Evolutionary conservation across 1,140 invertebrate species (phyloP).

Genomic region (Drosophila fuyamai): DNA sequence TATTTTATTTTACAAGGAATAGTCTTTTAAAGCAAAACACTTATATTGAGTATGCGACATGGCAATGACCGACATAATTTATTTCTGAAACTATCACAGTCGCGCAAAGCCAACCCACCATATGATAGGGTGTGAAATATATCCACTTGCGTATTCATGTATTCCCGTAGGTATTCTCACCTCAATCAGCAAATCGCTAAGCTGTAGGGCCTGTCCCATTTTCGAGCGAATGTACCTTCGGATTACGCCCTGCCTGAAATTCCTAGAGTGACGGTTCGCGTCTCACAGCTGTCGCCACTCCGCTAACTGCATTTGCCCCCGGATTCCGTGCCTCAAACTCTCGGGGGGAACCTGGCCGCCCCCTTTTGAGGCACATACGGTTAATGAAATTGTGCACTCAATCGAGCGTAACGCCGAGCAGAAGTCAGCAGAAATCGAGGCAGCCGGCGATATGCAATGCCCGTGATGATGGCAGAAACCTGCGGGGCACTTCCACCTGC

Average conservation of each 20-base stretch:
- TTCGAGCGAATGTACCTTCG: not conserved
- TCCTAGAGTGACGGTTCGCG: conserved; percentile 16
- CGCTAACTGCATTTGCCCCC: conserved; percentile 31
- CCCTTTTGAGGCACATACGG: conserved; percentile 62
- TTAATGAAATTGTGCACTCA: conserved; percentile 85
- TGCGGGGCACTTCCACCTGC: conserved; percentile 9
- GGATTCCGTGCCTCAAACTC: conserved; percentile 4
- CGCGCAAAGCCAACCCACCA: too few species aligned
- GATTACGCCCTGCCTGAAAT: not conserved
- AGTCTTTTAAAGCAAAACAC: too few species aligned
- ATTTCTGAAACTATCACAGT: too few species aligned
- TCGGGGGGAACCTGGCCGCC: conserved; percentile 16
- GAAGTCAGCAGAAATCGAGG: conserved; percentile 84
- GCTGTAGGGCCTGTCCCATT: not conserved
- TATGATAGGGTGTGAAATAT: too few species aligned
- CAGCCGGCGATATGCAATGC: conserved; percentile 29
- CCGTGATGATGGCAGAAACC: too few species aligned
- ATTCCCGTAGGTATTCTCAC: not conserved
- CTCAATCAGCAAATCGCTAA: not conserved
- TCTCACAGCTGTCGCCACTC: conserved; percentile 27
- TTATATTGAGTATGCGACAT: too few species aligned
- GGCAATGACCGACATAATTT: too few species aligned
- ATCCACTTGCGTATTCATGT: too few species aligned
- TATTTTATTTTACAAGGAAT: too few species aligned
- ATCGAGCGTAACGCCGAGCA: conserved; percentile 81